phyloP scores from a whole-genome alignment of 2,888 invertebrate species.

The Plagodis pulveraria region DNA sequence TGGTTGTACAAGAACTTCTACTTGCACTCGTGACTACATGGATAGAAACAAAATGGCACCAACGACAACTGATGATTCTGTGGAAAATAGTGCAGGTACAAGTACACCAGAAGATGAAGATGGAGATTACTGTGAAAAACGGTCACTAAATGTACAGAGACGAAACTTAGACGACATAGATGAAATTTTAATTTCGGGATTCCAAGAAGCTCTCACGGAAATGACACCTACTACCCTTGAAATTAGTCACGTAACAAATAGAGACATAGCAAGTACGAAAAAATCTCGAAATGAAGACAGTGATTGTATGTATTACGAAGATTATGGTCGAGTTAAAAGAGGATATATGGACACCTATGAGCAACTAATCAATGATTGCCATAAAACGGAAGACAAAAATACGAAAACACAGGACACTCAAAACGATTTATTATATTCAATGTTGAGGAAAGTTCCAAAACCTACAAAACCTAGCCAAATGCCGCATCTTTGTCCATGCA shows the following conservation, averaged over 20 bases:
- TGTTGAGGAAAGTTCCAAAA: conserved; percentile 12
- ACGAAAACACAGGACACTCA: conserved; percentile 1
- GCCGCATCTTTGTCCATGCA: conserved; percentile 36
- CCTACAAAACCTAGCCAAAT: conserved; percentile 19
- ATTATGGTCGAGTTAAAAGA: conserved; percentile 47
- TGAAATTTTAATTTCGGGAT: conserved; percentile 14
- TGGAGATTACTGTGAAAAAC: conserved; percentile 75
- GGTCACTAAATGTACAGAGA: conserved; percentile 59
- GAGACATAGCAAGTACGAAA: conserved; percentile 5
- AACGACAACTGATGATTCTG: conserved; percentile 29
- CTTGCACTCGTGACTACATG: conserved; percentile 72
- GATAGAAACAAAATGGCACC: conserved; percentile 65
- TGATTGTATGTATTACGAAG: conserved; percentile 43
- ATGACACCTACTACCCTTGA: conserved; percentile 12
- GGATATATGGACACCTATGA: conserved; percentile 24
- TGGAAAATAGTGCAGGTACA: conserved; percentile 11
- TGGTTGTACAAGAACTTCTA: conserved; percentile 75
- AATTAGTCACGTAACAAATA: conserved; percentile 13
- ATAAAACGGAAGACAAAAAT: conserved; percentile 5
- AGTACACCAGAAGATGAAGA: conserved; percentile 42
- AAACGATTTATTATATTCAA: conserved; percentile 7
- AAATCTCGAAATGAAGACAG: conserved; percentile 5
- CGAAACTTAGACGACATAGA: conserved; percentile 47
- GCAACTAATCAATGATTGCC: conserved; percentile 5
- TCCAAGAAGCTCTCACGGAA: conserved; percentile 23